These are phyloP conservation scores for Balaeniceps rex DNA, from an alignment of 2,113 vertebrate genomes.

Conservation along the genomic window DNA sequence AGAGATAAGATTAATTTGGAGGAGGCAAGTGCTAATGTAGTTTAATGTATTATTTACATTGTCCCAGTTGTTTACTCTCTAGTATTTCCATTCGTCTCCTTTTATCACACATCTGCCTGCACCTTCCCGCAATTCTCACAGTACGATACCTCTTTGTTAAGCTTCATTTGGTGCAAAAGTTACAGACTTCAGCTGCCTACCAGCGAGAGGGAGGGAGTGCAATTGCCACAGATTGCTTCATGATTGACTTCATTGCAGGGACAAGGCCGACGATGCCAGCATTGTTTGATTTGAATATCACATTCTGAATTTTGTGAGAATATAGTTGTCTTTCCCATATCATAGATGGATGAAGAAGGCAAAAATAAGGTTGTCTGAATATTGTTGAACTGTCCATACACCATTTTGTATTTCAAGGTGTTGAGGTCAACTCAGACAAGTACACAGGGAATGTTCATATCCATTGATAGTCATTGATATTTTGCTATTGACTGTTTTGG, in stretches of 20 bases:
- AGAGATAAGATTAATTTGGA: neutral
- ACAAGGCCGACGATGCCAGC: rapidly evolving
- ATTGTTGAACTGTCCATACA: neutral
- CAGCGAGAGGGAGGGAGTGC: neutral
- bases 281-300: neutral
- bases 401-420: neutral
- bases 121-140: neutral
- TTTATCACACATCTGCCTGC: neutral
- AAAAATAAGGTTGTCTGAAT: neutral
- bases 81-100: neutral
- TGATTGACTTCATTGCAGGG: neutral
- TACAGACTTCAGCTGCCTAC: neutral
- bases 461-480: neutral
- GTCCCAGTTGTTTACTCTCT: neutral
- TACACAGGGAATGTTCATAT: neutral
- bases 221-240: neutral
- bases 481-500: neutral
- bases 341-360: neutral
- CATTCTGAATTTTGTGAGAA: neutral
- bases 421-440: neutral
- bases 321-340: neutral
- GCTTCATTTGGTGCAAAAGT: neutral
- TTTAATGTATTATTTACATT: neutral
- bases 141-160: neutral
- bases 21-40: neutral